phyloP scores from a whole-genome alignment of 2,113 vertebrate genomes.

The Acanthisitta chloris region DNA sequence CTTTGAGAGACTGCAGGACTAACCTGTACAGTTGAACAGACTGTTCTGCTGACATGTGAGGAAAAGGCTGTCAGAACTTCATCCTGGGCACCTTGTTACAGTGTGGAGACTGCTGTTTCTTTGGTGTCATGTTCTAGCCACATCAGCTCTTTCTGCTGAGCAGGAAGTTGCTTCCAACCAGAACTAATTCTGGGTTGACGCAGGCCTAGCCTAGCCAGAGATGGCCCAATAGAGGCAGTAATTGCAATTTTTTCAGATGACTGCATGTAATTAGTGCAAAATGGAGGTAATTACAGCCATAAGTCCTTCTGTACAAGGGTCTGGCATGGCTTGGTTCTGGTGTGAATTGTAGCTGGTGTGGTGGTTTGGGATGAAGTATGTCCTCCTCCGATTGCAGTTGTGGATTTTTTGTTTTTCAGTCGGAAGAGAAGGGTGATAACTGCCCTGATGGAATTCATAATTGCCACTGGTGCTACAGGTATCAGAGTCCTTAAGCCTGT shows the following conservation, averaged over 20 bases:
- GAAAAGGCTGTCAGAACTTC: not conserved
- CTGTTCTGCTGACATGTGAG: not conserved
- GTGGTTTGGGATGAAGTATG: rapidly evolving
- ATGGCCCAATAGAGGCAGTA: not conserved
- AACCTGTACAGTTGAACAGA: not conserved
- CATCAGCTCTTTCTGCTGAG: not conserved
- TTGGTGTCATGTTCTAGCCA: not conserved
- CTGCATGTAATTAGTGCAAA: not conserved
- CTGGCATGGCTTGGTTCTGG: not conserved
- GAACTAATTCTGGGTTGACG: not conserved
- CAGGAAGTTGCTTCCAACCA: not conserved
- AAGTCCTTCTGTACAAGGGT: not conserved
- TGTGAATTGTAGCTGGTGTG: not conserved
- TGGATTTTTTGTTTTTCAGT: not conserved
- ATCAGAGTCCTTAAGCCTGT: not conserved
- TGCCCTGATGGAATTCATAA: not conserved
- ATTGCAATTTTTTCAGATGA: not conserved
- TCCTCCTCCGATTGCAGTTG: not conserved
- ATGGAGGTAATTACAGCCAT: not conserved
- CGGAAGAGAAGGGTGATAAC: not conserved
- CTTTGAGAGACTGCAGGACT: not conserved
- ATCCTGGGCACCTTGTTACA: not conserved
- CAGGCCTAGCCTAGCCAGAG: not conserved
- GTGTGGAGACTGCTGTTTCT: not conserved
- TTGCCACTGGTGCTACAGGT: not conserved